These are phyloP conservation scores for Trileptium ribeirensis DNA, from an alignment of 2,888 invertebrate genomes.

Conservation along the genomic window DNA sequence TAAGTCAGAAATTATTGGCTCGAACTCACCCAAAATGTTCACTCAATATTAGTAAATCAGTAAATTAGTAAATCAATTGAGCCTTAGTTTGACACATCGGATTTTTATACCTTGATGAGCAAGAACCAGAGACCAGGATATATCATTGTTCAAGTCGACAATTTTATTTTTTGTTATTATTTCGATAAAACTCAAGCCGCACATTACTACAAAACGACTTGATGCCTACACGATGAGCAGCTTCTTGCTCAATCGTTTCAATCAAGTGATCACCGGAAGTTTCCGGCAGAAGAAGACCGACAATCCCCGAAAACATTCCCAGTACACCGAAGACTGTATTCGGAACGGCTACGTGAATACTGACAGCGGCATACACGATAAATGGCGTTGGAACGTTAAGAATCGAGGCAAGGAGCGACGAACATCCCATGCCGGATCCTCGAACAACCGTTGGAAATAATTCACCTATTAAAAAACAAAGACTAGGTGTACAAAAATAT, in stretches of 20 bases:
- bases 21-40: too few species aligned
- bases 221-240: not conserved
- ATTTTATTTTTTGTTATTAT: too few species aligned
- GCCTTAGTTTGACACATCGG: too few species aligned
- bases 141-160: too few species aligned
- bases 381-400: constrained; percentile 14
- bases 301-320: not conserved
- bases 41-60: too few species aligned
- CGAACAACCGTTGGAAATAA: constrained; percentile 9
- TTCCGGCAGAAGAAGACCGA: constrained; percentile 5
- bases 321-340: constrained; percentile 8
- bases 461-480: too few species aligned
- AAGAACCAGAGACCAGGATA: too few species aligned
- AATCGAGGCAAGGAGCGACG: not conserved
- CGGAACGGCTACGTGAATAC: not conserved
- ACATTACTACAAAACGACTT: not conserved
- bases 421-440: constrained; percentile 1
- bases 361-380: constrained; percentile 5
- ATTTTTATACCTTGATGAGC: too few species aligned
- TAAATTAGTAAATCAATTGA: too few species aligned
- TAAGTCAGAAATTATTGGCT: too few species aligned
- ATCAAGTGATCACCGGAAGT: not conserved
- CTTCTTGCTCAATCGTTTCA: not conserved
- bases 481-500: too few species aligned
- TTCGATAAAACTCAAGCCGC: not conserved